These are phyloP conservation scores for Asarcornis scutulata DNA, from an alignment of 2,113 vertebrate genomes.

Conservation along the genomic window DNA sequence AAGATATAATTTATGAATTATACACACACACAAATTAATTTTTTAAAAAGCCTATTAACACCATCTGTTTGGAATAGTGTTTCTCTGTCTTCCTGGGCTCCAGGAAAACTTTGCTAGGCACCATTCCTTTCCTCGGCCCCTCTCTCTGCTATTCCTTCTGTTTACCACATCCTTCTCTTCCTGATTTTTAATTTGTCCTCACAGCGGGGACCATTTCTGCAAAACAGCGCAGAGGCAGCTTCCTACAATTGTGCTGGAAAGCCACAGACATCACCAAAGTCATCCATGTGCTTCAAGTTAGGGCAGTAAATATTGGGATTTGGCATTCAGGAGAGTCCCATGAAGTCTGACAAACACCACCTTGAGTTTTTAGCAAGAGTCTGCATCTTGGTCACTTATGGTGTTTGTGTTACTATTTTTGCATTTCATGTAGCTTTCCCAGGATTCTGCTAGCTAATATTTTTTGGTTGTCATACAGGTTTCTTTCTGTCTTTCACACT, in stretches of 20 bases:
- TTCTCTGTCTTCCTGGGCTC: not conserved
- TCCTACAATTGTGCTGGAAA: not conserved
- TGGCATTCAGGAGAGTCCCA: not conserved
- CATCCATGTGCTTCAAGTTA: not conserved
- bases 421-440: not conserved
- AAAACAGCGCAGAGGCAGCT: not conserved
- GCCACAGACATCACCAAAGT: not conserved
- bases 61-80: not conserved
- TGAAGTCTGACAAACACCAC: not conserved
- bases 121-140: not conserved
- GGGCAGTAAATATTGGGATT: accelerated
- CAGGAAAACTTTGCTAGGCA: not conserved
- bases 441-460: not conserved
- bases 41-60: not conserved
- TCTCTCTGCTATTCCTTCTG: not conserved
- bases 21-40: not conserved
- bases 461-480: not conserved
- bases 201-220: not conserved
- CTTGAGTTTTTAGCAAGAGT: not conserved
- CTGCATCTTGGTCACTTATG: not conserved
- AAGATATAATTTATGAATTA: not conserved
- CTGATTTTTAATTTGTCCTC: not conserved
- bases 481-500: not conserved
- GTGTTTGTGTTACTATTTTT: not conserved
- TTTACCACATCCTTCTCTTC: not conserved